Evolutionary conservation across 2,888 invertebrate species (phyloP).

Genomic region (Cheilosia urbana): DNA sequence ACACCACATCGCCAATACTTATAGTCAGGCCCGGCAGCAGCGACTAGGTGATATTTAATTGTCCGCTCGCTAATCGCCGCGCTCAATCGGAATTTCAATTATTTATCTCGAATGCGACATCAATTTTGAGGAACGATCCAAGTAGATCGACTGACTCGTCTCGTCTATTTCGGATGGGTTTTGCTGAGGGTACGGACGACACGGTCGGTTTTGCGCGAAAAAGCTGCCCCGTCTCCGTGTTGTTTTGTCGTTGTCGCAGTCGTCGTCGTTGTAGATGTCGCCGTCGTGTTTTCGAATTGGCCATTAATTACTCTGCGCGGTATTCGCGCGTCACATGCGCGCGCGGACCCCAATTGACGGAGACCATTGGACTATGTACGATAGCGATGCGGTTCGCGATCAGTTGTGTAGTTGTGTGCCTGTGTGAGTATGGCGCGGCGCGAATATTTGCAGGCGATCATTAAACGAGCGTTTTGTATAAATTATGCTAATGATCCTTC

Average conservation of each 20-base stretch:
- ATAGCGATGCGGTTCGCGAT: not conserved
- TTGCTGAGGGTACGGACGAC: not conserved
- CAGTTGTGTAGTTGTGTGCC: not conserved
- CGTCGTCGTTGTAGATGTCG: conserved; percentile 73
- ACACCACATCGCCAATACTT: conserved; percentile 24
- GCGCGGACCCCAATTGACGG: conserved; percentile 27
- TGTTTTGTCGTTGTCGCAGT: conserved; percentile 55
- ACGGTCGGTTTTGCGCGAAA: conserved; percentile 34
- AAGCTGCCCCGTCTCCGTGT: conserved; percentile 45
- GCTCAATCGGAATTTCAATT: conserved; percentile 76
- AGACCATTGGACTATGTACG: conserved; percentile 30
- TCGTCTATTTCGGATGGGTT: conserved; percentile 53
- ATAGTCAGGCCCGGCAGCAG: conserved; percentile 19
- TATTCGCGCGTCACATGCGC: conserved; percentile 65
- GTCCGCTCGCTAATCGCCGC: conserved; percentile 69
- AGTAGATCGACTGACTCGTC: conserved; percentile 70
- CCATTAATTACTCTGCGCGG: conserved; percentile 72
- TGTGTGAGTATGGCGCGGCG: conserved; percentile 56
- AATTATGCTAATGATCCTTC: conserved; percentile 84
- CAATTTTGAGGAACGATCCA: conserved; percentile 72
- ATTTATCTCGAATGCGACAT: conserved; percentile 72
- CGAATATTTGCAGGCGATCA: conserved; percentile 80
- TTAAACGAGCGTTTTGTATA: conserved; percentile 84
- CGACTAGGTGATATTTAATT: conserved; percentile 71
- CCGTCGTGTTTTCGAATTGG: conserved; percentile 75